Base-by-base conservation (phyloP, 2,113 vertebrate genomes). In the Saccopteryx bilineata region DNA sequence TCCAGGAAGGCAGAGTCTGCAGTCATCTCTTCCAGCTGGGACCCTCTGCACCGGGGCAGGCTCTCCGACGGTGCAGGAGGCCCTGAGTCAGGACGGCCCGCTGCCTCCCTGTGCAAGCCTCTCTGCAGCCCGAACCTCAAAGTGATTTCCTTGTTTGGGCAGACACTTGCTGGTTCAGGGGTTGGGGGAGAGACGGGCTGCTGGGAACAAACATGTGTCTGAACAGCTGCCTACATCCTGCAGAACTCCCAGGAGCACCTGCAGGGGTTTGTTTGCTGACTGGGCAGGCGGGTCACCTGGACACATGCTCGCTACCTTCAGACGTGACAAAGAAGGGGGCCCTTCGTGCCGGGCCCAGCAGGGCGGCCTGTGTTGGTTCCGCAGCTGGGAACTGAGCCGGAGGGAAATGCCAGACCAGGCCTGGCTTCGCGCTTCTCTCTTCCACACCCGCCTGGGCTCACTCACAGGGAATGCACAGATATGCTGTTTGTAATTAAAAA, bases 291-390 rank as follows among this genome's bases (percentile, higher is more conserved):
- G 52, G 76, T 18, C 23, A 3, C 82, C 46, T 56, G 33, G 46
- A 15, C 48, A 7, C 3, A 3, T 0, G 15, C 39, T 68, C 80
- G 1, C 0, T 1, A 19, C 46, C n/a, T 79, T 26, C 78, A 8
- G 48, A 39, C 2, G 4, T 10, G 72, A 65, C 58, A 1, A 26
- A 39, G 71, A 50, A 18, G 48, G 61, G 61, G 58, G 18, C 31
- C 0, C 0, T 52, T 14, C 4, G 19, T 1, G 0, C 28, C 0
- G 65, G 48, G 54, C n/a, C 33, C 56, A 18, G 5, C 58, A 9
- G 46, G 76, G 9, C 0, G 0, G 39, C 63, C 14, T 1, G 0
- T 1, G 0, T 12, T 0, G 28, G 6, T 5, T 9, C 54, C 12
- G 61, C 5, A 15, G n/a, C 89, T 7, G 61, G 68, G 74, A 15